Evolutionary conservation across 2,797 vertebrate species (phyloP), one percentile per base, ranked within the genome.

Genomic region (Peromyscus eremicus): DNA sequence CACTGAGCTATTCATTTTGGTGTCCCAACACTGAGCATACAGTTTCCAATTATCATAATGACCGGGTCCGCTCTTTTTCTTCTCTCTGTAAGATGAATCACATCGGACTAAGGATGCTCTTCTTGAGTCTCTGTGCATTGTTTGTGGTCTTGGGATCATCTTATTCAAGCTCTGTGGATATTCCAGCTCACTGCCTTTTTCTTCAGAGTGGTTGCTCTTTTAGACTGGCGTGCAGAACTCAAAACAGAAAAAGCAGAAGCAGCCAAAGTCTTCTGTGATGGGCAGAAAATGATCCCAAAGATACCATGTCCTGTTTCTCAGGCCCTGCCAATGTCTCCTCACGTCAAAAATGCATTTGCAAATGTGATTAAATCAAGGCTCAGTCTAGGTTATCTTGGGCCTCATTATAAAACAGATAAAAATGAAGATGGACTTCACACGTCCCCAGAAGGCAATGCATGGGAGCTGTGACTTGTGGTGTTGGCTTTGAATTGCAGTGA

Each of bases 51-150:
- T 89, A 80, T 71, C 60, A 49, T 25, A 57, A 73, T 5, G 34
- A n/a, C 37, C 32, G 25, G 32, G 52, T 70, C 60, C 68, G 82
- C 73, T 84, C 60, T 71, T 73, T 37, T 37, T 81, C 46, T 81
- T 93, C 94, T 95, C 71, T 95, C 71, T 37, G 46, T 76, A n/a
- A 89, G 79, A 70, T 16, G 11, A 49, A 66, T 70, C 88, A 64
- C 29, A 9, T 2, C 23, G 21, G 16, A 71, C 2, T 9, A 9
- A 71, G 17, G n/a, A 37, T 71, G 8, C 17, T 19, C 25, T 64
- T 37, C 70, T 71, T 37, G 17, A 62, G 29, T 91, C 70, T 79
- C 25, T 37, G 4, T 32, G 29, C 46, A 19, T 77, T 52, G 34
- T 87, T 86, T 49, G 90, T 86, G 94, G 70, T 52, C 29, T 89